phyloP scores from a whole-genome alignment of 2,113 vertebrate species.

The Narcine bancroftii region DNA sequence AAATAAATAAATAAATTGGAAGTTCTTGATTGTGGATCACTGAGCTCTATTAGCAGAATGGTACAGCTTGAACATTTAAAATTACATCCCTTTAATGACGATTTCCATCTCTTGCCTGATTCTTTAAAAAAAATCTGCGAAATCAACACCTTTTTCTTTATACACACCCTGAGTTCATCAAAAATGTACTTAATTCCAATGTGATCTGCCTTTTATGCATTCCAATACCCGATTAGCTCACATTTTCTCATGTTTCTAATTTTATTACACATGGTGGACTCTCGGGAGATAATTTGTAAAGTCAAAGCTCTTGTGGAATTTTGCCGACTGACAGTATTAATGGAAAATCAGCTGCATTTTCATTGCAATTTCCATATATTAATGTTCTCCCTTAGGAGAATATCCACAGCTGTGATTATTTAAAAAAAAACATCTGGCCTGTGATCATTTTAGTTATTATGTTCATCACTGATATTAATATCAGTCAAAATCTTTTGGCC shows the following conservation, averaged over 20 bases:
- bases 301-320: background rate
- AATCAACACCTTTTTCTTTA: background rate
- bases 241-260: background rate
- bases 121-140: background rate
- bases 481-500: background rate
- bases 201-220: background rate
- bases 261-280: background rate
- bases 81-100: background rate
- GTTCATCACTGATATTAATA: background rate
- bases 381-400: background rate
- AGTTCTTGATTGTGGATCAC: background rate
- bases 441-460: background rate
- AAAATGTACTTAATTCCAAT: background rate
- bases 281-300: background rate
- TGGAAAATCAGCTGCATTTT: background rate
- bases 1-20: no score
- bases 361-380: background rate
- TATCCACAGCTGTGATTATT: background rate
- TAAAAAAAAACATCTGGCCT: background rate
- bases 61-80: background rate
- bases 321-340: background rate
- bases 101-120: background rate
- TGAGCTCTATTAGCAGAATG: background rate
- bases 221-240: background rate
- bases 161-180: background rate